Conservation (phyloP, 92 coral and sea anemone species). For the Phenganax subtilis region DNA sequence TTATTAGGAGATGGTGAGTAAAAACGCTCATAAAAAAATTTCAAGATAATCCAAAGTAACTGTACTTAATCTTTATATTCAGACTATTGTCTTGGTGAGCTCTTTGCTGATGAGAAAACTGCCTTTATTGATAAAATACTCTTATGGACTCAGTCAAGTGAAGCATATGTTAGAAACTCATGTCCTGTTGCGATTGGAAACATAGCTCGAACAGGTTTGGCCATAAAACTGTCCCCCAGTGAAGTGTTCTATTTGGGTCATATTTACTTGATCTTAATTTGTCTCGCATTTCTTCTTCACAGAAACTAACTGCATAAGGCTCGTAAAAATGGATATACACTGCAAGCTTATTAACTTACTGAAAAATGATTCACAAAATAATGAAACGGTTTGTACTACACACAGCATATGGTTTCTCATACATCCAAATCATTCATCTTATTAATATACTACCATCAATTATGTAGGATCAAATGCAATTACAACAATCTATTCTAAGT, state of each 20-base stretch:
- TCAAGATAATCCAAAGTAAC: not conserved
- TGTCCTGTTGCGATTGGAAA: constrained; percentile 94
- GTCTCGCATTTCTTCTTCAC: constrained; percentile 9
- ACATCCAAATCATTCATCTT: not conserved
- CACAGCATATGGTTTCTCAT: not conserved
- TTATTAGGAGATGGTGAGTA: constrained; percentile 79
- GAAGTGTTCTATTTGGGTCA: not conserved
- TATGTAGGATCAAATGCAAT: constrained; percentile 69
- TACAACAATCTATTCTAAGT: constrained; percentile 77
- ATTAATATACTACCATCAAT: constrained; percentile 11
- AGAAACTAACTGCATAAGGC: constrained; percentile 86
- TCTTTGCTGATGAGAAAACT: constrained; percentile 70
- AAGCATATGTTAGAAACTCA: constrained; percentile 76
- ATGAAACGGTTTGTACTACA: constrained; percentile 11
- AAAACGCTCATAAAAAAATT: not conserved
- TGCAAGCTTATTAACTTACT: constrained; percentile 58
- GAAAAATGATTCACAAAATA: constrained; percentile 28
- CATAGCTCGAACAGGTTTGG: constrained; percentile 85
- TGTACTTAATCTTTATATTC: not conserved
- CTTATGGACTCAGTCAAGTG: constrained; percentile 66
- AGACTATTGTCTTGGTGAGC: constrained; percentile 76
- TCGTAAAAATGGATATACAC: constrained; percentile 82
- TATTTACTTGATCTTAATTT: not conserved
- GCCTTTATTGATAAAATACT: constrained; percentile 68
- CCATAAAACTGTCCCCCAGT: not conserved